Conservation (phyloP, 2,888 invertebrate genomes). For the Petrolisthes manimaculis region DNA sequence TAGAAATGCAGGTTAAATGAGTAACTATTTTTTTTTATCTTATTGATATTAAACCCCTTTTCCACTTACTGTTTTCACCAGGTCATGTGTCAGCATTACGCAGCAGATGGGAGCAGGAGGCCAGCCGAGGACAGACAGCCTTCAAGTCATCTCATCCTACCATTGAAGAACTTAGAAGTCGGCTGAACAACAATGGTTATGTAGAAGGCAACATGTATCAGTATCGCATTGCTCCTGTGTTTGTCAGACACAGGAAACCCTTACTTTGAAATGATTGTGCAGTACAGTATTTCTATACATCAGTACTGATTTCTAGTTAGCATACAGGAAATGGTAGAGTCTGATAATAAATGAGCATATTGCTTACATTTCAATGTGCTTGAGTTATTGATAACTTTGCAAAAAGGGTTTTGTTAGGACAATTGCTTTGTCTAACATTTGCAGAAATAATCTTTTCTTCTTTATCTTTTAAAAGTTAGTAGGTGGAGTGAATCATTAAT, state of each 20-base stretch:
- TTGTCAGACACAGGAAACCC: slow-evolving; percentile 44
- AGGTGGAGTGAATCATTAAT: no score
- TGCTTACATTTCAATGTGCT: not conserved
- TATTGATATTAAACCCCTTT: not conserved
- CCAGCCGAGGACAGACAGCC: slow-evolving; percentile 67
- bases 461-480: no score
- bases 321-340: not conserved
- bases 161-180: slow-evolving; percentile 68
- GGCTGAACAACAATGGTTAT: slow-evolving; percentile 68
- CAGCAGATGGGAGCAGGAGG: slow-evolving; percentile 69
- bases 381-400: no score
- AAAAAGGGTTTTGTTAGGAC: no score
- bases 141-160: slow-evolving; percentile 65
- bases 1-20: not conserved
- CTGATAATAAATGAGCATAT: not conserved
- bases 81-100: slow-evolving; percentile 69
- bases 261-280: slow-evolving; percentile 39
- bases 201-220: slow-evolving; percentile 66
- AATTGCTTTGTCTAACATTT: no score
- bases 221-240: slow-evolving; percentile 54
- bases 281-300: not conserved
- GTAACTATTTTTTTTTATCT: not conserved
- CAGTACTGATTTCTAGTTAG: not conserved
- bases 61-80: slow-evolving; percentile 55
- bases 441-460: no score